Percentiles rank a stretch among this genome's conserved stretches.
These are phyloP conservation scores for Rattus norvegicus DNA, from an alignment of 2,113 vertebrate genomes.

Conservation along the genomic window GRCr8 NC_086019.1:48402501-48403000, in stretches of 20 bases:
- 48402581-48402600: no score
- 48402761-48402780: constrained; percentile 57
- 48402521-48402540: constrained; percentile 79
- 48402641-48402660: constrained; percentile 72
- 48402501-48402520: constrained; percentile 80
- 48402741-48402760: neutral
- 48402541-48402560: constrained; percentile 20
- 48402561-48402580: no score
- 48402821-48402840: constrained; percentile 60
- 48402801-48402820: constrained; percentile 63
- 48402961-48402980: neutral
- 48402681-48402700: neutral
- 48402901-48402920: neutral
- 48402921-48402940: neutral
- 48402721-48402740: neutral
- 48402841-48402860: neutral
- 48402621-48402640: constrained; percentile 78
- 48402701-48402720: neutral
- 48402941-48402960: neutral
- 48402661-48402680: neutral
- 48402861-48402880: neutral
- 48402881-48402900: neutral
- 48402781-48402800: constrained; percentile 72
- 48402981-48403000: neutral
- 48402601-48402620: neutral